A percentile compares a stretch with the other conserved stretches of the same genome.
These are phyloP conservation scores for Hypolimnas misippus DNA, from an alignment of 2,888 invertebrate species.

Conservation along the genomic window DNA sequence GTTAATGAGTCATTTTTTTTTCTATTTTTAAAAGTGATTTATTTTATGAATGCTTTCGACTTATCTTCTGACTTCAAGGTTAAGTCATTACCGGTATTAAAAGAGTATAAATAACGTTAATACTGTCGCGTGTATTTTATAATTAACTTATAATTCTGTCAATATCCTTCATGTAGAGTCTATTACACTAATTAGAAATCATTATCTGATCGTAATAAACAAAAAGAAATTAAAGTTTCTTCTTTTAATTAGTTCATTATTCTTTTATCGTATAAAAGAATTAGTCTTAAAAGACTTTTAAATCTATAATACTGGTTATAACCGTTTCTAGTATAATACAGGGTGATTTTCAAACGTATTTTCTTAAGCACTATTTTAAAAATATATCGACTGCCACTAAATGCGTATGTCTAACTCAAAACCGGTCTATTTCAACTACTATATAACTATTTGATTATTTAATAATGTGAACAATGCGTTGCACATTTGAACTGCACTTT, in stretches of 20 bases:
- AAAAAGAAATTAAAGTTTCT: neutral
- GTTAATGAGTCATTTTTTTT: constrained; percentile 43
- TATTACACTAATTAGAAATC: neutral
- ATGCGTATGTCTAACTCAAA: constrained; percentile 80
- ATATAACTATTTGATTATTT: constrained; percentile 79
- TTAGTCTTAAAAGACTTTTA: constrained; percentile 3
- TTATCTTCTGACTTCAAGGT: constrained; percentile 39
- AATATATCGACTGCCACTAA: constrained; percentile 74
- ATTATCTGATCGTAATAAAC: neutral
- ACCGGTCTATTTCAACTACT: constrained; percentile 80
- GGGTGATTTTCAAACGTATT: constrained; percentile 63
- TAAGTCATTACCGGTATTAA: constrained; percentile 34
- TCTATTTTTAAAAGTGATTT: constrained; percentile 43
- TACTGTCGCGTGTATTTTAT: constrained; percentile 8
- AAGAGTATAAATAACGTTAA: constrained; percentile 23
- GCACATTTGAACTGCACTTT: constrained; percentile 65
- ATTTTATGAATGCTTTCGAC: constrained; percentile 34
- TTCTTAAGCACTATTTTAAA: constrained; percentile 77
- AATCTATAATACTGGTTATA: neutral
- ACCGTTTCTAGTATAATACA: constrained; percentile 45
- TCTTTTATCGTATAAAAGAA: neutral
- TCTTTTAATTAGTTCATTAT: neutral
- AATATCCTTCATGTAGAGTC: neutral
- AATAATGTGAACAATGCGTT: constrained; percentile 53
- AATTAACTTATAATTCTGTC: constrained; percentile 4